Evolutionary conservation across 1,140 invertebrate species (phyloP).

Genomic region (Drosophila eugracilis): DNA sequence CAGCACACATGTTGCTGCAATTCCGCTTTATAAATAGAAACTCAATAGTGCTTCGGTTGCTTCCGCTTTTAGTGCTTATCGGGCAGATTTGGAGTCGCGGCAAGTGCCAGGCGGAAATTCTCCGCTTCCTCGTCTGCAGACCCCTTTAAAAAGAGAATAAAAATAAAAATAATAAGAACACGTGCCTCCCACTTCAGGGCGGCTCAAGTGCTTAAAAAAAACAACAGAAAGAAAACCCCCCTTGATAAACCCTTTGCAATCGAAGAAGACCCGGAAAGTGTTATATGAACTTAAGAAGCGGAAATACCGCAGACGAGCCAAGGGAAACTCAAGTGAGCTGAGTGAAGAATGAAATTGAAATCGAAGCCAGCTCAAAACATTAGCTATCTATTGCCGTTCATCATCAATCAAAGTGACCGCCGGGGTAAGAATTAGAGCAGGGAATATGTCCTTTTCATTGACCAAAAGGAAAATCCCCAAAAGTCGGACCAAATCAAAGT

Average conservation of each 20-base stretch:
- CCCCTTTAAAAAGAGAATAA: constrained; percentile 13
- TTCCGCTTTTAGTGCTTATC: constrained; percentile 54
- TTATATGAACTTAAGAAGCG: constrained; percentile 49
- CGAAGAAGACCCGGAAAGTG: constrained; percentile 34
- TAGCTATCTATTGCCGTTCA: constrained; percentile 23
- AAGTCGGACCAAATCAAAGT: constrained; percentile 65
- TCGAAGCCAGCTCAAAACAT: constrained; percentile 31
- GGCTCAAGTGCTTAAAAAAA: constrained; percentile 14
- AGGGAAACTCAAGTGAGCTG: constrained; percentile 36
- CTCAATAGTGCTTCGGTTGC: constrained; percentile 39
- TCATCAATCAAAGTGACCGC: constrained; percentile 58
- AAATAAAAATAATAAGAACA: constrained; percentile 31
- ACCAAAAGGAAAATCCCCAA: constrained; percentile 29
- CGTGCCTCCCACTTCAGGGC: constrained; percentile 38
- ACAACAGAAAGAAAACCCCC: background rate
- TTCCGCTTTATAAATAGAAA: constrained; percentile 37
- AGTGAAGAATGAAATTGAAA: constrained; percentile 40
- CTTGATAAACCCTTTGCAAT: constrained; percentile 36
- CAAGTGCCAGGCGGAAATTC: constrained; percentile 44
- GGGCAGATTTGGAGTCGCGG: constrained; percentile 23
- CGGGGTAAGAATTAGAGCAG: constrained; percentile 12
- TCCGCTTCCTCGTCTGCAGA: constrained; percentile 21
- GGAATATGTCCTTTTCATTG: constrained; percentile 27
- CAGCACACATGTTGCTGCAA: constrained; percentile 35
- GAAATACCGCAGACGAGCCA: constrained; percentile 45